A percentile compares a stretch with the other conserved stretches of the same genome.
Conservation (phyloP, 2,113 vertebrate genomes). For the Hemiprocne comata region DNA sequence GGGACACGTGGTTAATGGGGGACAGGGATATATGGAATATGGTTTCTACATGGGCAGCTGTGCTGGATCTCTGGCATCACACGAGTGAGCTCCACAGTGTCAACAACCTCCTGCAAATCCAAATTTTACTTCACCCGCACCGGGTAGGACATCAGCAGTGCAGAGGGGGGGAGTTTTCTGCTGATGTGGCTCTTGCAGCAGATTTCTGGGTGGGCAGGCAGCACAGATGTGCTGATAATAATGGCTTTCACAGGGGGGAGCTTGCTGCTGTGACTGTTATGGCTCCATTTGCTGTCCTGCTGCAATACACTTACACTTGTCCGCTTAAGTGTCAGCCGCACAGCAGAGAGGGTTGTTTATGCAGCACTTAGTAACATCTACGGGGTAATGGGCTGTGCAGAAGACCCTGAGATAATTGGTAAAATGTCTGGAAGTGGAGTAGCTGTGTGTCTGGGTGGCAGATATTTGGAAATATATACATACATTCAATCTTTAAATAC, state of each 20-base stretch:
- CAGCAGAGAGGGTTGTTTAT: conserved; percentile 40
- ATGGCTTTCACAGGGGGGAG: neutral
- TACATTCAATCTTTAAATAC: conserved; percentile 38
- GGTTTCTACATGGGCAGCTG: fast-evolving
- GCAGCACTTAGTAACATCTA: conserved; percentile 53
- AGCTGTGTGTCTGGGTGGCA: neutral
- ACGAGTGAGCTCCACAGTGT: fast-evolving
- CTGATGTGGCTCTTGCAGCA: neutral
- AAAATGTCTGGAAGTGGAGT: conserved; percentile 48
- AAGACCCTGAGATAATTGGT: conserved; percentile 30
- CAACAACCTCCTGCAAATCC: neutral
- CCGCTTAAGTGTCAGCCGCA: conserved; percentile 53
- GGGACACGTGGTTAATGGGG: fast-evolving
- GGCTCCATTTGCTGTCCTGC: conserved; percentile 51
- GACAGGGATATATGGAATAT: fast-evolving
- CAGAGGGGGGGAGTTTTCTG: neutral
- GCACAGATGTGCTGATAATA: neutral
- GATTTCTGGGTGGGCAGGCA: neutral
- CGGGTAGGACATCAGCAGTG: neutral
- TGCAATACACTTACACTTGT: conserved; percentile 20
- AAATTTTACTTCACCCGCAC: fast-evolving
- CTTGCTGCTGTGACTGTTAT: neutral
- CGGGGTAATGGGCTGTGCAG: conserved; percentile 48
- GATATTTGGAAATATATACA: neutral
- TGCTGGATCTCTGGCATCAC: fast-evolving